Conservation (phyloP, 2,888 invertebrate species). For the Podotricha telesiphe region DNA sequence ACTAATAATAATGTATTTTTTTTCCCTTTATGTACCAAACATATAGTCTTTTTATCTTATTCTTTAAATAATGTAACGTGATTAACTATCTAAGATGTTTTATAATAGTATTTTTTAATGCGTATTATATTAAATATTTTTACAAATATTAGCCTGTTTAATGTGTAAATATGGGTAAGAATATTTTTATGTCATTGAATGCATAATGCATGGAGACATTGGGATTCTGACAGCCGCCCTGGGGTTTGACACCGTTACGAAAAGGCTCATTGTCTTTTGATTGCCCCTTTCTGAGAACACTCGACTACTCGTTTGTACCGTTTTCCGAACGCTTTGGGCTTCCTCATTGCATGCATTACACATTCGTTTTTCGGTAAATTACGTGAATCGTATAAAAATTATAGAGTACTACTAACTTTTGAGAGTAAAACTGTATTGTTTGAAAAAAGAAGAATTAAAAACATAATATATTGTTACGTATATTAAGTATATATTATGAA, state of each 20-base stretch:
- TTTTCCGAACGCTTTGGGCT: slow-evolving; percentile 66
- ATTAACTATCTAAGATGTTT: not conserved
- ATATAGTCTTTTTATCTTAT: too few species aligned
- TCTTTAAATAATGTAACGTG: not conserved
- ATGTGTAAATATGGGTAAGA: slow-evolving; percentile 27
- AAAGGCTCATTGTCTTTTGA: slow-evolving; percentile 74
- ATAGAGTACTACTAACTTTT: slow-evolving; percentile 22
- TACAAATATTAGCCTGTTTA: not conserved
- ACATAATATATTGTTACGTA: not conserved
- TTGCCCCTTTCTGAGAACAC: slow-evolving; percentile 74
- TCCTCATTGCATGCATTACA: slow-evolving; percentile 75
- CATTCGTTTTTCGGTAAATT: slow-evolving; percentile 65
- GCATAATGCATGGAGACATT: slow-evolving; percentile 62
- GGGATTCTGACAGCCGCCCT: slow-evolving; percentile 53
- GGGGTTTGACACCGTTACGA: slow-evolving; percentile 68
- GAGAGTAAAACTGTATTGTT: not conserved
- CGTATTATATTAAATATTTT: not conserved
- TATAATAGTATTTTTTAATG: not conserved
- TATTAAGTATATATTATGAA: not conserved
- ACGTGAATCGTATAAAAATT: slow-evolving; percentile 44
- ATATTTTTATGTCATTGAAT: slow-evolving; percentile 54
- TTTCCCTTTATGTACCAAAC: not conserved
- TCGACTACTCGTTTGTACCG: slow-evolving; percentile 77
- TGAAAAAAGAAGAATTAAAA: not conserved
- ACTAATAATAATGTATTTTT: slow-evolving; percentile 43